Percentiles rank a stretch among this genome's conserved stretches.
Evolutionary conservation across 2,888 invertebrate species (phyloP).

Genomic region (Trachelus stipa): DNA sequence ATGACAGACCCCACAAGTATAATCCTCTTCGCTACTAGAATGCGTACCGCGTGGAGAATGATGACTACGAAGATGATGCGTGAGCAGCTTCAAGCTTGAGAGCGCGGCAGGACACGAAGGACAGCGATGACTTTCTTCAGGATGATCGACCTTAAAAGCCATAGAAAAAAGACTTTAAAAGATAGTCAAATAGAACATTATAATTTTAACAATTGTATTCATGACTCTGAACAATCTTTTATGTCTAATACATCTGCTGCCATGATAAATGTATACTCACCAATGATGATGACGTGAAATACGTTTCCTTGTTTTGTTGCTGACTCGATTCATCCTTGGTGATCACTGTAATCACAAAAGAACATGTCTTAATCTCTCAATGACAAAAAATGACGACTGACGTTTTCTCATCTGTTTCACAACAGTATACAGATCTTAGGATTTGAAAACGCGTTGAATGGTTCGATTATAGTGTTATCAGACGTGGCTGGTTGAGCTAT

Average conservation of each 20-base stretch:
- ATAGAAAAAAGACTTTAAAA: not conserved
- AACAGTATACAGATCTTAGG: not conserved
- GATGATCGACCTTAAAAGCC: slow-evolving; percentile 17
- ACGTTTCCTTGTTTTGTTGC: slow-evolving; percentile 41
- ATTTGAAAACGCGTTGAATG: not conserved
- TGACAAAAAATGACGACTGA: not conserved
- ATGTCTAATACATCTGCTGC: not conserved
- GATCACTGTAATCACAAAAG: slow-evolving; percentile 22
- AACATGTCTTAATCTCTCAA: not conserved
- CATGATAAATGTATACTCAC: slow-evolving; percentile 34
- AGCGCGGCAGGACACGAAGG: slow-evolving; percentile 54
- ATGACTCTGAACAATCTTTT: too few species aligned
- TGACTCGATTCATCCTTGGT: slow-evolving; percentile 45
- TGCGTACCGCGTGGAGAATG: slow-evolving; percentile 55
- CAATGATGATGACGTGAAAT: slow-evolving; percentile 54
- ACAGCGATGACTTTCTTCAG: slow-evolving; percentile 47
- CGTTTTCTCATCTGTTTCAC: not conserved
- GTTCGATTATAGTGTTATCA: not conserved
- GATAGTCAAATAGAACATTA: not conserved
- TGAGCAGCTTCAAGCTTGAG: slow-evolving; percentile 47
- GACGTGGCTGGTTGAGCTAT: not conserved
- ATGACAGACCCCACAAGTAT: slow-evolving; percentile 75
- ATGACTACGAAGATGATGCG: slow-evolving; percentile 55
- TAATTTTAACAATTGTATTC: not conserved
- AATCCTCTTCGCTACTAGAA: slow-evolving; percentile 66